Percentiles rank a stretch among this genome's conserved stretches.
Evolutionary conservation across 2,113 vertebrate species (phyloP).

Genomic region (Callospermophilus lateralis): DNA sequence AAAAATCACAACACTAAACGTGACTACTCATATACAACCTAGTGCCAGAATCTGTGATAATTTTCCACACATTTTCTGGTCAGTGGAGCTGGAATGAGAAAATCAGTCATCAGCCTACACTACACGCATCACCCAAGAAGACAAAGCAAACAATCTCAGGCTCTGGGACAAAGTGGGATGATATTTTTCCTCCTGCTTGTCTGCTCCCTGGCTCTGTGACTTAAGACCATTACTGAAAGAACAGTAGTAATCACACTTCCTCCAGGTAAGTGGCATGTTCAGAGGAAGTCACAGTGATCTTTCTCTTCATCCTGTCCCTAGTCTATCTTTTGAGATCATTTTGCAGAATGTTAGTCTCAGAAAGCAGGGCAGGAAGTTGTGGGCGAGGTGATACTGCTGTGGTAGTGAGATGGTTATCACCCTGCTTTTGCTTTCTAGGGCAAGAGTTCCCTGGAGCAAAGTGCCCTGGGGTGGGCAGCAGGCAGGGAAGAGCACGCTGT

Average conservation of each 20-base stretch:
- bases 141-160: neutral
- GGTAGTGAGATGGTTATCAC: neutral
- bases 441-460: neutral
- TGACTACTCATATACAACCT: neutral
- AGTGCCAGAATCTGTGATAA: slow-evolving; percentile 2
- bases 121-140: neutral
- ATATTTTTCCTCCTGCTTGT: neutral
- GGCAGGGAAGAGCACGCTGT: neutral
- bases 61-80: slow-evolving; percentile 9
- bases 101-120: neutral
- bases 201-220: neutral
- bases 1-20: neutral
- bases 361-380: neutral
- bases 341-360: neutral
- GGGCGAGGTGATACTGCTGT: no score
- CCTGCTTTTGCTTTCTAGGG: neutral
- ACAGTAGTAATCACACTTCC: neutral
- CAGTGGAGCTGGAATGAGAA: neutral
- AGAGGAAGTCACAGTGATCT: neutral
- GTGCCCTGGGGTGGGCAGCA: neutral
- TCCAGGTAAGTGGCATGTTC: neutral
- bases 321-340: neutral
- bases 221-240: neutral
- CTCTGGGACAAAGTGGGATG: neutral
- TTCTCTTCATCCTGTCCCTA: neutral